Conservation (phyloP, 1,140 invertebrate genomes). For the Idris sp. region DNA sequence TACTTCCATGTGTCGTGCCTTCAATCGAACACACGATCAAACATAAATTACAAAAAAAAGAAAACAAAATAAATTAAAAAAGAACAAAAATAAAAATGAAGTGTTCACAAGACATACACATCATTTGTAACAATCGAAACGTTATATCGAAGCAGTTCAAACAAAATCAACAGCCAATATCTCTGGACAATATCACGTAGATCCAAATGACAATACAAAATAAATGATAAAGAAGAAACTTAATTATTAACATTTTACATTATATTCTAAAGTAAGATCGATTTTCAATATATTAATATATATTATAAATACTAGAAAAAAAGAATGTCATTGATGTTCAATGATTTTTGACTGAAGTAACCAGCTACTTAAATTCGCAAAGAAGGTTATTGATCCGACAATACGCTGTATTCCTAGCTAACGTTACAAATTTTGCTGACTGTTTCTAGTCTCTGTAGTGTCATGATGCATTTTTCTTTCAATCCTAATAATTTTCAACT, state of each 20-base stretch:
- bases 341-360: conserved; percentile 7
- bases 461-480: conserved; percentile 3
- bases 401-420: conserved; percentile 3
- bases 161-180: not conserved
- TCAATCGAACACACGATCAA: conserved; percentile 47
- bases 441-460: conserved; percentile 22
- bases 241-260: not conserved
- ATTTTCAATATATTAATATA: not conserved
- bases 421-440: conserved; percentile 3
- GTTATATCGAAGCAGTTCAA: not conserved
- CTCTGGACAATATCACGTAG: not conserved
- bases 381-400: not conserved
- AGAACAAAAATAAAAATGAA: conserved; percentile 23
- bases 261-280: not conserved
- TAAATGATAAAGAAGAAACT: too few relatives aligned
- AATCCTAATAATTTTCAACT: conserved; percentile 6
- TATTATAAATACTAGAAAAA: not conserved
- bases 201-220: too few relatives aligned
- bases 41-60: conserved; percentile 47
- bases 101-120: conserved; percentile 18
- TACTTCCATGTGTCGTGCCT: conserved; percentile 75
- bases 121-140: too few relatives aligned
- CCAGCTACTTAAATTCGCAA: conserved; percentile 2
- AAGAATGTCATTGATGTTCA: conserved; percentile 4
- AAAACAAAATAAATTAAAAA: conserved; percentile 6